phyloP scores from a whole-genome alignment of 1,140 invertebrate species.

The Sycobia sp. region DNA sequence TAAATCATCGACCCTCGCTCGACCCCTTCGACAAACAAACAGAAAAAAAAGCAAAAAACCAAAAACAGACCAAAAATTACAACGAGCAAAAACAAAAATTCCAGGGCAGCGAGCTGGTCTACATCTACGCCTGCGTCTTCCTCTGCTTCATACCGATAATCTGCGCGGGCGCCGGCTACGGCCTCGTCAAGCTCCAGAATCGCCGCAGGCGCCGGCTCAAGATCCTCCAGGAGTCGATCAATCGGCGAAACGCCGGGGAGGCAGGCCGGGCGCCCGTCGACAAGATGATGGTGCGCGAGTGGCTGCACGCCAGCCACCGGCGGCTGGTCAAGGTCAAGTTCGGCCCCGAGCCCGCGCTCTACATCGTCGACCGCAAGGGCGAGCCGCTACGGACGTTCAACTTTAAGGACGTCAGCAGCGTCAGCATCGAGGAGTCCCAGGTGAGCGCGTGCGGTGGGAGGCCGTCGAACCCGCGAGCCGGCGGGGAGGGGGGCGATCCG shows the following conservation, averaged over 20 bases:
- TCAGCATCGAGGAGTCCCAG: constrained; percentile 78
- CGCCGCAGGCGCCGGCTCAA: constrained; percentile 78
- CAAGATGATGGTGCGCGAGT: constrained; percentile 93
- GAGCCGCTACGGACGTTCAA: constrained; percentile 84
- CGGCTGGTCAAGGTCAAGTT: constrained; percentile 89
- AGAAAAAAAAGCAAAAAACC: too few relatives aligned
- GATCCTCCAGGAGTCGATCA: constrained; percentile 81
- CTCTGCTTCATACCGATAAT: constrained; percentile 90
- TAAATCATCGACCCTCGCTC: too few relatives aligned
- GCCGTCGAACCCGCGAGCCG: too few relatives aligned
- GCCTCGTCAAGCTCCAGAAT: constrained; percentile 91
- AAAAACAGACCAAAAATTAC: too few relatives aligned
- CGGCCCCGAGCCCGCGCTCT: constrained; percentile 80
- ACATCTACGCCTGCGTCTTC: constrained; percentile 92
- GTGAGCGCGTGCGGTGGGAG: background rate
- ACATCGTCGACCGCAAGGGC: constrained; percentile 86
- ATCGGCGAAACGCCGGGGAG: constrained; percentile 58
- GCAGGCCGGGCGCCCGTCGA: constrained; percentile 77
- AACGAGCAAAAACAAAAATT: too few relatives aligned
- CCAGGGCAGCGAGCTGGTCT: constrained; percentile 93
- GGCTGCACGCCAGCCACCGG: constrained; percentile 93
- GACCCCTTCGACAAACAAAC: too few relatives aligned
- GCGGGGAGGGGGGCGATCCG: too few relatives aligned
- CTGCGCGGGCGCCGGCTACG: constrained; percentile 89
- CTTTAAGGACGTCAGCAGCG: constrained; percentile 72